Evolutionary conservation across 1,140 invertebrate genomes (phyloP).

Genomic region (Bombus vancouverensis): DNA sequence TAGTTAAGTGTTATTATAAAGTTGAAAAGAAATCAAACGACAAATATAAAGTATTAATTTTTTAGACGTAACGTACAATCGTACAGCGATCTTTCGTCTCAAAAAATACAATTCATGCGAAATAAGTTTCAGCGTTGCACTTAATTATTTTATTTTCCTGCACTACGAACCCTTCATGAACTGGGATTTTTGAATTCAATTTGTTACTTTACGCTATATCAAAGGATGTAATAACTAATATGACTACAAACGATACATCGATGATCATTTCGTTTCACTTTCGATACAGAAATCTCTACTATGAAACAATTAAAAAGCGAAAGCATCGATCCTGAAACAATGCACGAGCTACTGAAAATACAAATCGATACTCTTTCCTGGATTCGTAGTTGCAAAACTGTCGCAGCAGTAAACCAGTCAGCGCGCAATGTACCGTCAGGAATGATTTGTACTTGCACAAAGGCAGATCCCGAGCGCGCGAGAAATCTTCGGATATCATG

Average conservation of each 20-base stretch:
- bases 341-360: too few relatives aligned
- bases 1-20: background rate
- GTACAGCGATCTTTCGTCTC: background rate
- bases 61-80: background rate
- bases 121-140: background rate
- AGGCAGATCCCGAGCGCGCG: slow-evolving; percentile 7
- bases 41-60: background rate
- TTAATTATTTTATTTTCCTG: background rate
- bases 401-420: background rate
- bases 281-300: background rate
- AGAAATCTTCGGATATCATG: slow-evolving; percentile 63
- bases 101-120: background rate
- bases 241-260: background rate
- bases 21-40: background rate
- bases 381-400: background rate
- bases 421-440: slow-evolving; percentile 33
- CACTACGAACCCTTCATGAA: rapidly evolving
- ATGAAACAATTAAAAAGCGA: too few relatives aligned
- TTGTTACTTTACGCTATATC: background rate
- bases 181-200: background rate
- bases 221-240: background rate
- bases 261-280: background rate
- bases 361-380: background rate
- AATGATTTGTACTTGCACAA: slow-evolving; percentile 52
- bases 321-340: background rate